phyloP scores from a whole-genome alignment of 2,113 vertebrate genomes.

The Psettodes erumei region DNA sequence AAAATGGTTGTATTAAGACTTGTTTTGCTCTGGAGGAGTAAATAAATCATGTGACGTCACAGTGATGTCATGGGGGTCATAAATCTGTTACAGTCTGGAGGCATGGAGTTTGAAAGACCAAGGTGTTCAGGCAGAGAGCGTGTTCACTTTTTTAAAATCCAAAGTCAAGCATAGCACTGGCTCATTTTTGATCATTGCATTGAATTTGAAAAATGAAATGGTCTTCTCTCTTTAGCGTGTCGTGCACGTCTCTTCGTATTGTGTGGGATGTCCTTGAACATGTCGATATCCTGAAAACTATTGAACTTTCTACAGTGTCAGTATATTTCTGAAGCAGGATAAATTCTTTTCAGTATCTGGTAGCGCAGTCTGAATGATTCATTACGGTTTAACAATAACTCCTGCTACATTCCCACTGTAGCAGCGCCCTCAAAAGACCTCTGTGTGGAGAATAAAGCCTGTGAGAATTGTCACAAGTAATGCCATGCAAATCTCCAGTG shows the following conservation, averaged over 20 bases:
- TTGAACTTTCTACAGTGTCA: conserved; percentile 18
- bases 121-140: neutral
- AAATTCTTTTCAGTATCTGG: conserved; percentile 33
- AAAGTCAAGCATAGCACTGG: neutral
- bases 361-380: conserved; percentile 40
- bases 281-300: conserved; percentile 25
- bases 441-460: conserved; percentile 56
- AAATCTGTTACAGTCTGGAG: neutral
- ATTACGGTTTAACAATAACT: conserved; percentile 59
- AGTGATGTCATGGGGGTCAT: neutral
- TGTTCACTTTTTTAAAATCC: no score
- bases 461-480: conserved; percentile 51
- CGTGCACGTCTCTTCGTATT: neutral
- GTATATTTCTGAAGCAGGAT: conserved; percentile 35
- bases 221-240: neutral
- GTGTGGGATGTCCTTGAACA: conserved; percentile 9
- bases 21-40: neutral
- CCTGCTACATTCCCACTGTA: conserved; percentile 34
- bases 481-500: conserved; percentile 72
- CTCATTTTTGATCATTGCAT: neutral
- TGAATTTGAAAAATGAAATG: neutral
- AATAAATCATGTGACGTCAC: neutral
- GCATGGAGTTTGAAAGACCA: neutral
- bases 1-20: neutral
- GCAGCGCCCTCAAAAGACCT: conserved; percentile 51